Evolutionary conservation across 2,113 vertebrate genomes (phyloP), one percentile per base, ranked within the genome.

Genomic region (Carassius gibelio): DNA sequence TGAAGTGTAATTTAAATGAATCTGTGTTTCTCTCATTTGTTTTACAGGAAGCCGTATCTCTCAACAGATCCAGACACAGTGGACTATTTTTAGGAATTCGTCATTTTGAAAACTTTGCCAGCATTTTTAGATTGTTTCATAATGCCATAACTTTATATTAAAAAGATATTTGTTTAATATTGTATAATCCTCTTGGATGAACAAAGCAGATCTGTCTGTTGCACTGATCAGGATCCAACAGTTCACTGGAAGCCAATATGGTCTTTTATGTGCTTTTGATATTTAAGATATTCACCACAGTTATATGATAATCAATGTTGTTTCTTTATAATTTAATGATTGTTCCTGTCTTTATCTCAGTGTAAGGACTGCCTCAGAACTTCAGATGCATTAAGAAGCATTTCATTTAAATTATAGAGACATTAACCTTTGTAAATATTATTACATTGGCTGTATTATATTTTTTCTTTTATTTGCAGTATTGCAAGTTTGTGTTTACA

Each of bases 391-490:
- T 14, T 59, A 21, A 59, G 15, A 79, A 5, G 55, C 6, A 23
- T 42, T 79, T 79, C 34, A 38, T 79, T 59, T 79, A 62, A 42
- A 79, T 79, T n/a, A 78, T 78, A 59, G 57, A 79, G 3, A n/a
- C 21, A 8, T 13, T 36, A 36, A 34, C 14, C 2, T 80, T 42
- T 62, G 19, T 45, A 64, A 4, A 77, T 77, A n/a, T 38, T 59
- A 13, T 78, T 42, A 6, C 11, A 38, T n/a, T 23, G 13, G n/a
- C 3, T 38, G 48, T 30, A n/a, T 61, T 57, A 38, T 38, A 4
- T 38, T 34, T 23, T 10, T 57, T 7, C 1, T 79, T 79, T 61
- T 34, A 2, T 36, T 11, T 55, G 3, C n/a, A 17, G 15, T 7
- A 26, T 77, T 59, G 30, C 52, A 78, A 36, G 19, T 34, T 19